Evolutionary conservation across 1,140 invertebrate species (phyloP).

Genomic region (Hyphantria cunea): DNA sequence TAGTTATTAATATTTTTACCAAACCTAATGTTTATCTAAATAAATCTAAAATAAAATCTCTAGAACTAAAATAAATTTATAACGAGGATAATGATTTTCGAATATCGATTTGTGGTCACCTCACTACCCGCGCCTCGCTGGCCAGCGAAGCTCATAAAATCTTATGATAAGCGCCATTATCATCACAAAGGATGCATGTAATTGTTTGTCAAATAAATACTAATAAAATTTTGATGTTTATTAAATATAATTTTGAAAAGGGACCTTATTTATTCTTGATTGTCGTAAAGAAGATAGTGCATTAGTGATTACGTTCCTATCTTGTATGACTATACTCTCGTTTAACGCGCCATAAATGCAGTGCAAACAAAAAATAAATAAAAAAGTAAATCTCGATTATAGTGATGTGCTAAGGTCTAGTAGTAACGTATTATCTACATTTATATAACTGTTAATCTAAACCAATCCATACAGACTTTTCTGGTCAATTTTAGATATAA

Average conservation of each 20-base stretch:
- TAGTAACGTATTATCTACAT: too few species aligned
- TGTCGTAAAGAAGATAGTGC: constrained; percentile 39
- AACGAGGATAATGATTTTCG: too few species aligned
- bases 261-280: constrained; percentile 49
- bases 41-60: too few species aligned
- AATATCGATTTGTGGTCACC: constrained; percentile 21
- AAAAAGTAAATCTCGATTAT: too few species aligned
- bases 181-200: constrained; percentile 77
- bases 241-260: constrained; percentile 71
- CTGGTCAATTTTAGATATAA: too few species aligned
- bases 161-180: constrained; percentile 71
- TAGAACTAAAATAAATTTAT: too few species aligned
- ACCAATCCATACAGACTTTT: too few species aligned
- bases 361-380: too few species aligned
- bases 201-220: constrained; percentile 81
- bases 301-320: constrained; percentile 7
- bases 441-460: too few species aligned
- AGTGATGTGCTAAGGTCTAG: too few species aligned
- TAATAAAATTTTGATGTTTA: constrained; percentile 76
- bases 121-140: constrained; percentile 38
- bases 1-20: too few species aligned
- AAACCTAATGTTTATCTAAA: too few species aligned
- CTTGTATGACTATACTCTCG: background rate
- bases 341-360: background rate
- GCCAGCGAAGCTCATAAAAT: constrained; percentile 58